Evolutionary conservation across 2,888 invertebrate genomes (phyloP).

Genomic region (Taphrorychus bicolor): DNA sequence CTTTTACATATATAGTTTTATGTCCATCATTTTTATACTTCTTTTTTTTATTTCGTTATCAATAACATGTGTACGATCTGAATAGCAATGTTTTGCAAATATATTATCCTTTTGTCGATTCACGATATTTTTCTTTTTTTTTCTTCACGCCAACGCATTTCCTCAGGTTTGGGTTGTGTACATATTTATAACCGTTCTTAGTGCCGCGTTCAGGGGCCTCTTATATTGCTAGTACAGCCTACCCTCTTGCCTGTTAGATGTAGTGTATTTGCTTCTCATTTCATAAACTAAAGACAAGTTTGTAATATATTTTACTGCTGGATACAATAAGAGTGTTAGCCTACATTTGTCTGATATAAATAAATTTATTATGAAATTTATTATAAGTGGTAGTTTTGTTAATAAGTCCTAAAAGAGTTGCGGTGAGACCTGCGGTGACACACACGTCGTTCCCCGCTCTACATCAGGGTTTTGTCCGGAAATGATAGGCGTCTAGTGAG

Average conservation of each 20-base stretch:
- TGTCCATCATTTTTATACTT: slow-evolving; percentile 51
- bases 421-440: slow-evolving; percentile 46
- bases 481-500: slow-evolving; percentile 9
- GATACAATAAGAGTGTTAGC: slow-evolving; percentile 53
- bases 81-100: slow-evolving; percentile 56
- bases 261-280: slow-evolving; percentile 37
- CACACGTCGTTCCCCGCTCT: neutral
- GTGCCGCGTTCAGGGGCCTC: neutral
- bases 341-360: slow-evolving; percentile 55
- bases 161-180: slow-evolving; percentile 43
- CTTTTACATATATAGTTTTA: slow-evolving; percentile 50
- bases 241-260: slow-evolving; percentile 51
- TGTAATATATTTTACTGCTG: slow-evolving; percentile 30
- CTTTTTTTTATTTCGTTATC: slow-evolving; percentile 53
- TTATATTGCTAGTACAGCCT: slow-evolving; percentile 13
- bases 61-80: slow-evolving; percentile 51
- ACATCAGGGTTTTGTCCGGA: slow-evolving; percentile 6
- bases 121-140: slow-evolving; percentile 48
- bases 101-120: slow-evolving; percentile 55
- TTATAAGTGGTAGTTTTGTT: slow-evolving; percentile 48
- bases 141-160: slow-evolving; percentile 42
- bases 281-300: slow-evolving; percentile 34
- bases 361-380: slow-evolving; percentile 57
- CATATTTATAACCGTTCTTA: slow-evolving; percentile 41
- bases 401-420: no score